These are phyloP conservation scores for Amblyopsis rosae DNA, from an alignment of 2,113 vertebrate genomes.

Conservation along the genomic window DNA sequence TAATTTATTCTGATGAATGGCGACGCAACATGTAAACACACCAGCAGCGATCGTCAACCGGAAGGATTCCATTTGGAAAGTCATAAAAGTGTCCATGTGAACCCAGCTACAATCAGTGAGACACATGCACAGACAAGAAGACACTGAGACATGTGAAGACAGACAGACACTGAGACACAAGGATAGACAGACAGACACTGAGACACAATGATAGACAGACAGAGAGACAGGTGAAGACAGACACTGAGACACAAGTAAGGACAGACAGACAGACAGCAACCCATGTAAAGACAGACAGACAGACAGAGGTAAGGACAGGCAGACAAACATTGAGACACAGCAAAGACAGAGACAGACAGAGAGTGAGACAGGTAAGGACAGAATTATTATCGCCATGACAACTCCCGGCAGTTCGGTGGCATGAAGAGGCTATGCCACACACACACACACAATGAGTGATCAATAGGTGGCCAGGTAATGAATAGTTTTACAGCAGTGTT, in stretches of 20 bases:
- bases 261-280: no score
- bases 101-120: no score
- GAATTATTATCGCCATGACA: constrained; percentile 67
- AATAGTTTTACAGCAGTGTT: no score
- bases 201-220: constrained; percentile 4
- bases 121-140: no score
- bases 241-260: constrained; percentile 10
- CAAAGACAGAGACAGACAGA: constrained; percentile 7
- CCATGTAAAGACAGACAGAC: constrained; percentile 9
- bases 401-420: constrained; percentile 54
- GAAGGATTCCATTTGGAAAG: no score
- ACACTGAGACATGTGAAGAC: constrained; percentile 3
- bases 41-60: not conserved
- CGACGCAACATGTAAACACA: not conserved
- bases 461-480: no score
- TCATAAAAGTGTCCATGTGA: no score
- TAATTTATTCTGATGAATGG: no score
- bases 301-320: constrained; percentile 26
- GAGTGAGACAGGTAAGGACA: not conserved
- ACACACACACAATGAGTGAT: not conserved
- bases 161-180: constrained; percentile 12
- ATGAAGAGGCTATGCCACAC: constrained; percentile 54
- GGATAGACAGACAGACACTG: not conserved
- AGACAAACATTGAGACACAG: constrained; percentile 19
- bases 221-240: constrained; percentile 21